Evolutionary conservation across 2,888 invertebrate genomes (phyloP).

Genomic region (Alloscopus bannaensis): DNA sequence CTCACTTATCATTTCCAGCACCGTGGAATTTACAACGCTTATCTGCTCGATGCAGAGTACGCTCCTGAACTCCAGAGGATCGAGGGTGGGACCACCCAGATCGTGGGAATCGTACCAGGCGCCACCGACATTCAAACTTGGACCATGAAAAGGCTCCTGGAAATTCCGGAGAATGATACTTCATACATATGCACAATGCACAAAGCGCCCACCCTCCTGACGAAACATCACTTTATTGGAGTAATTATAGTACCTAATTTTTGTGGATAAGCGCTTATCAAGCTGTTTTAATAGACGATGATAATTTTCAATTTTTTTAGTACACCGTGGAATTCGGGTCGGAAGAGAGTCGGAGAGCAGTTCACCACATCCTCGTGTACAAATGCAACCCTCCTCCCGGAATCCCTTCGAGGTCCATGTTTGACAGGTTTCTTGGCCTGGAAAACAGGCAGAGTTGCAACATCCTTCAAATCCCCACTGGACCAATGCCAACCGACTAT

Average conservation of each 20-base stretch:
- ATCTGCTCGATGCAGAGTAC: conserved; percentile 33
- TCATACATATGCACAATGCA: conserved; percentile 48
- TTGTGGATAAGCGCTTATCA: too few species aligned
- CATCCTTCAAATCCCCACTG: not conserved
- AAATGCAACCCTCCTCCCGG: conserved; percentile 34
- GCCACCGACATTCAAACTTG: conserved; percentile 18
- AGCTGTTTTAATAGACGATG: not conserved
- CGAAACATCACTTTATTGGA: conserved; percentile 46
- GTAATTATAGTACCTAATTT: conserved; percentile 29
- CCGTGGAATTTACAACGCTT: conserved; percentile 16
- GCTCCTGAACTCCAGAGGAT: not conserved
- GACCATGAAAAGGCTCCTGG: conserved; percentile 11
- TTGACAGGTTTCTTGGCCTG: conserved; percentile 19
- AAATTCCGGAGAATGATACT: conserved; percentile 24
- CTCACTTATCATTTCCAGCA: conserved; percentile 18
- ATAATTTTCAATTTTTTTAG: not conserved
- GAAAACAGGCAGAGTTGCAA: conserved; percentile 24
- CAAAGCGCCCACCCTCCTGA: conserved; percentile 10
- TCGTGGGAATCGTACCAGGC: not conserved
- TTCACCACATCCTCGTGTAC: conserved; percentile 26
- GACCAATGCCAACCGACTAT: conserved; percentile 47
- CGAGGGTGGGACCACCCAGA: not conserved
- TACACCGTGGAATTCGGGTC: not conserved
- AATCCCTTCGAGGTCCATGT: not conserved
- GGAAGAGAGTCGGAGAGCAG: not conserved